Conservation (phyloP, 2,888 invertebrate genomes). For the Diarsia brunnea region DNA sequence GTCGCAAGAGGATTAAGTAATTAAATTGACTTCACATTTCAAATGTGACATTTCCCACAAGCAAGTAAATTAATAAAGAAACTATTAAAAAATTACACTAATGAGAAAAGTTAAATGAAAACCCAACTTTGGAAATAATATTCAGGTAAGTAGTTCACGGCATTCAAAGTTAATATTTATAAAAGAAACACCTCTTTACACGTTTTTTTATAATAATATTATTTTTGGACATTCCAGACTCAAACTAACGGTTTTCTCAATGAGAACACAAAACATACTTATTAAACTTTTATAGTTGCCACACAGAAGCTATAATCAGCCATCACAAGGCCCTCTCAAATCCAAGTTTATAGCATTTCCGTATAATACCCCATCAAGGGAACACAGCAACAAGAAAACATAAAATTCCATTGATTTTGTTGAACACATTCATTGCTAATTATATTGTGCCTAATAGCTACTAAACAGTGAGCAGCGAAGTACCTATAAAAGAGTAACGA, state of each 20-base stretch:
- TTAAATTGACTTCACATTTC: background rate
- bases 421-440: slow-evolving; percentile 35
- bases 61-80: background rate
- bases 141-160: slow-evolving; percentile 30
- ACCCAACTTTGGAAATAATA: slow-evolving; percentile 27
- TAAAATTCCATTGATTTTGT: slow-evolving; percentile 29
- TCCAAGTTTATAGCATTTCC: slow-evolving; percentile 7
- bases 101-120: slow-evolving; percentile 56
- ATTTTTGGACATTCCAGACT: too few relatives aligned
- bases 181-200: slow-evolving; percentile 33
- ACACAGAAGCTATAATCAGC: background rate
- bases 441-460: slow-evolving; percentile 1
- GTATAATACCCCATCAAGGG: slow-evolving; percentile 21
- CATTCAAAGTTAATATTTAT: slow-evolving; percentile 33
- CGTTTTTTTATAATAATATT: background rate
- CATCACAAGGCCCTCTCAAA: slow-evolving; percentile 1
- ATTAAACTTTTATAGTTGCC: background rate
- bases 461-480: slow-evolving; percentile 14
- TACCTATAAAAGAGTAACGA: slow-evolving; percentile 17
- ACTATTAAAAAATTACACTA: slow-evolving; percentile 35
- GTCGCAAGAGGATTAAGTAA: background rate
- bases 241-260: background rate
- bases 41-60: background rate
- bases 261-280: background rate
- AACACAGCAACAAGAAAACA: slow-evolving; percentile 6